These are phyloP conservation scores for Campopleginae sp. DNA, from an alignment of 2,888 invertebrate genomes.

Conservation along the genomic window DNA sequence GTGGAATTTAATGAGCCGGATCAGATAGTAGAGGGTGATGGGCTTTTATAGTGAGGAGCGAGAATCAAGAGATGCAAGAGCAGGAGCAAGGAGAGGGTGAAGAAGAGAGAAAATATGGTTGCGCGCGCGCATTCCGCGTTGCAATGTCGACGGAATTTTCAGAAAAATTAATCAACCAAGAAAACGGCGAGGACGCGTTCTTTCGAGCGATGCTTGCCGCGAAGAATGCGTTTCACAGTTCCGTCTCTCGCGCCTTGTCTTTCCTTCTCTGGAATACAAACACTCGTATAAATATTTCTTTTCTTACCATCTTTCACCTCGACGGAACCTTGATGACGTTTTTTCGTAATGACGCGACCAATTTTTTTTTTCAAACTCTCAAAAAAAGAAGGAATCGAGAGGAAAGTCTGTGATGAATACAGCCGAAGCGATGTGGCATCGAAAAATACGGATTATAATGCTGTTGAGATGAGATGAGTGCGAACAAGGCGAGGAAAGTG, in stretches of 20 bases:
- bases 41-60: constrained; percentile 12
- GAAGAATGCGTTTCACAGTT: constrained; percentile 63
- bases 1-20: constrained; percentile 65
- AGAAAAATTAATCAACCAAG: constrained; percentile 65
- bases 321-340: constrained; percentile 56
- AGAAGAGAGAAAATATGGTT: constrained; percentile 10
- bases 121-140: constrained; percentile 38
- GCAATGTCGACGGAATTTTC: constrained; percentile 62
- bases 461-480: constrained; percentile 3
- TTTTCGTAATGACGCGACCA: constrained; percentile 47
- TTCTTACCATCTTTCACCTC: not conserved
- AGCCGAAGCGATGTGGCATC: constrained; percentile 12
- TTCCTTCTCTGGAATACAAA: constrained; percentile 33
- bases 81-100: constrained; percentile 10
- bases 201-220: constrained; percentile 57
- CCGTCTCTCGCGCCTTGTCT: constrained; percentile 25
- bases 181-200: constrained; percentile 57
- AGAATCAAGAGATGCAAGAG: constrained; percentile 16
- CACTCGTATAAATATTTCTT: constrained; percentile 20
- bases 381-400: constrained; percentile 9
- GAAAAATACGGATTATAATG: constrained; percentile 38
- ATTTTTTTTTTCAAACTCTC: not conserved
- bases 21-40: constrained; percentile 60
- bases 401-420: constrained; percentile 16
- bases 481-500: constrained; percentile 22